These are phyloP conservation scores for Salminus brasiliensis DNA, from an alignment of 2,113 vertebrate species.

Conservation along the genomic window DNA sequence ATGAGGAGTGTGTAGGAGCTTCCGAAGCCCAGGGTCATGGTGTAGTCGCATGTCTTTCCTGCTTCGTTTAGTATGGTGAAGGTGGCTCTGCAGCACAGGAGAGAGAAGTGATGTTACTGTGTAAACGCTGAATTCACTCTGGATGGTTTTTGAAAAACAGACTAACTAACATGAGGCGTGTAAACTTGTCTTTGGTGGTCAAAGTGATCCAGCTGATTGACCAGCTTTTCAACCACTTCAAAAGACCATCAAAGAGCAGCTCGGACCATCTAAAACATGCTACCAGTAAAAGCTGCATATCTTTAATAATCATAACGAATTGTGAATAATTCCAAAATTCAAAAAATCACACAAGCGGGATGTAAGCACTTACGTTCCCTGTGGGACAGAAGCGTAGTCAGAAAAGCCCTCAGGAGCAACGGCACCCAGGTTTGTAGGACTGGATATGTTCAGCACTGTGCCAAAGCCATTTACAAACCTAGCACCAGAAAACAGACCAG, in stretches of 20 bases:
- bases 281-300: too few relatives aligned
- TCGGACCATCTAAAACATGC: too few relatives aligned
- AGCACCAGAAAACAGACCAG: not conserved
- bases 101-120: not conserved
- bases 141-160: too few relatives aligned
- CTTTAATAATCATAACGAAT: too few relatives aligned
- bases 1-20: slow-evolving; percentile 83
- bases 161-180: too few relatives aligned
- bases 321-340: too few relatives aligned
- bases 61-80: slow-evolving; percentile 2
- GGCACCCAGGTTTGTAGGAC: rapidly evolving
- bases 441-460: slow-evolving; percentile 47
- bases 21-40: slow-evolving; percentile 75
- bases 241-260: too few relatives aligned
- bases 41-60: slow-evolving; percentile 31
- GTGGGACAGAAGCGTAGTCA: not conserved
- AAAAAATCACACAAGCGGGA: too few relatives aligned
- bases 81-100: slow-evolving; percentile 36
- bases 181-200: too few relatives aligned
- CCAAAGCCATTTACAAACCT: slow-evolving; percentile 65
- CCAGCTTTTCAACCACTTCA: too few relatives aligned
- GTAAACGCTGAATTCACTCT: too few relatives aligned
- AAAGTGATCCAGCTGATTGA: too few relatives aligned
- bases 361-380: slow-evolving; percentile 65
- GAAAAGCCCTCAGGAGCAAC: slow-evolving; percentile 52